Conservation (phyloP, 2,888 invertebrate genomes). For the Cryptocephalus primarius region DNA sequence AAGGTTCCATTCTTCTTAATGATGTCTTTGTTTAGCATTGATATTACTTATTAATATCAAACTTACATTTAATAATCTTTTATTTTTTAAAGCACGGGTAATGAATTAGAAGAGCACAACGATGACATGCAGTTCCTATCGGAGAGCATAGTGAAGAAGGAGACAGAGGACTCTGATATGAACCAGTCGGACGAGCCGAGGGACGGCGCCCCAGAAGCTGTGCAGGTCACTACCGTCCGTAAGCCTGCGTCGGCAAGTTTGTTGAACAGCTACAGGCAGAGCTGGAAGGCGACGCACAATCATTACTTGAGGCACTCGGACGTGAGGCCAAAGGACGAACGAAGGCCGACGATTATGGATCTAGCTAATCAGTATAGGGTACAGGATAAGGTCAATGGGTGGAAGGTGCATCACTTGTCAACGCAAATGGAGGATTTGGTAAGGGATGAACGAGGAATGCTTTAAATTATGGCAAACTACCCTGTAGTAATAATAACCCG, state of each 20-base stretch:
- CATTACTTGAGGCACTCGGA: constrained; percentile 67
- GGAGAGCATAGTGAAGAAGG: constrained; percentile 35
- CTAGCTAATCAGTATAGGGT: constrained; percentile 82
- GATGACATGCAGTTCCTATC: constrained; percentile 53
- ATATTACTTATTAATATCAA: too few species aligned
- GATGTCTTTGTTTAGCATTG: too few species aligned
- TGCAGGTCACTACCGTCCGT: constrained; percentile 19
- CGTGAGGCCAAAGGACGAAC: constrained; percentile 79
- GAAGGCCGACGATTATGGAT: constrained; percentile 75
- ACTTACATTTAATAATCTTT: too few species aligned
- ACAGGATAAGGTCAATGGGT: constrained; percentile 80
- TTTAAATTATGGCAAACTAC: too few species aligned
- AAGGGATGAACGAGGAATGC: too few species aligned
- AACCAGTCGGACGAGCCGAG: constrained; percentile 30
- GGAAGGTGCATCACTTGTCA: constrained; percentile 88
- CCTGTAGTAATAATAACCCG: too few species aligned
- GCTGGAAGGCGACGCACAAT: constrained; percentile 63
- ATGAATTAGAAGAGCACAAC: constrained; percentile 43
- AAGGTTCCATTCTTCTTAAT: too few species aligned
- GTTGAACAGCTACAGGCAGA: constrained; percentile 53
- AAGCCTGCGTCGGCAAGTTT: constrained; percentile 40
- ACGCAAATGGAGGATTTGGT: constrained; percentile 91
- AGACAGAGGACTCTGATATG: constrained; percentile 10
- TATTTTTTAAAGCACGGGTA: constrained; percentile 38
- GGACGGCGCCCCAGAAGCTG: constrained; percentile 29